Base-by-base conservation (phyloP, 2,113 vertebrate species). In the Glaucomys volans region DNA sequence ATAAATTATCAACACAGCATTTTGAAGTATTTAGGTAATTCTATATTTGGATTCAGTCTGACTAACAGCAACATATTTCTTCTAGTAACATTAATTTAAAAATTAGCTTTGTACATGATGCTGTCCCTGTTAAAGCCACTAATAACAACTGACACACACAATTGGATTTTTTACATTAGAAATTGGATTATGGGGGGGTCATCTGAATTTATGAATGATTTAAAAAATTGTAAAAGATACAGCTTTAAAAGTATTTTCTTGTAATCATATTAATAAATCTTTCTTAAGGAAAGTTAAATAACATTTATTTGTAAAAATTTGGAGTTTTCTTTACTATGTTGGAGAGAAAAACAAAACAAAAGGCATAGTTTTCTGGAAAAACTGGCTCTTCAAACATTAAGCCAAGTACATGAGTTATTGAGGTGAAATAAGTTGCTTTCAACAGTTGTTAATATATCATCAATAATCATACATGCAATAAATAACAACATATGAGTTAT, bases 391-490 rank as follows among this genome's bases (percentile, higher is more conserved):
- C 98, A 97, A 98, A 97, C 93, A 97, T 32, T 96, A 86, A 98
- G 67, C 86, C 97, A 98, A 98, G 96, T 97, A 97, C 94, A 97
- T 98, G 97, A 98, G 95, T 98, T 98, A 98, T 96, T 98, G 98
- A 98, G 97, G 98, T 98, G 97, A 98, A 98, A 98, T 98, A 98
- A 99, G 97, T 98, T 97, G 96, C 97, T 98, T 98, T 98, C 98
- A 99, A 95, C 97, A 98, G 98, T 99, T 98, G 98, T 98, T 98
- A 98, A 98, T 99, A 99, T 99, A 99, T 99, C 98, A 98, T 99
- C 99, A 99, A 99, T 99, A 99, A 99, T 99, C 99, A 99, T 99
- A 99, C 98, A 95, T 99, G 98, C 98, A 99, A 99, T 99, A 99
- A 99, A 99, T 99, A 99, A 98, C 98, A 99, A 98, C 98, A 99